These are phyloP conservation scores for Seira musarum DNA, from an alignment of 2,888 invertebrate species.

Conservation along the genomic window DNA sequence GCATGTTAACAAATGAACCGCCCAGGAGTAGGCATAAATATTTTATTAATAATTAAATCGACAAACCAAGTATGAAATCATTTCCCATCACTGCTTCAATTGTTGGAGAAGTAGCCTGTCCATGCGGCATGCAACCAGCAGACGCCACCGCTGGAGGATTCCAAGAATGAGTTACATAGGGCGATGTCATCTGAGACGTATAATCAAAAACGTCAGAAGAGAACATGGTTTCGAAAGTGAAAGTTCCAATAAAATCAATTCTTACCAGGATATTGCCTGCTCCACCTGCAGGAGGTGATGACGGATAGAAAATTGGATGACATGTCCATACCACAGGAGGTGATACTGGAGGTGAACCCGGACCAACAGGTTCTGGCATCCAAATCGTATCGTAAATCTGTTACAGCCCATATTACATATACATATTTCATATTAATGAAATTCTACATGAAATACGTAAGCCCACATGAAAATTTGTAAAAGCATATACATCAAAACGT, in stretches of 20 bases:
- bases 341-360: constrained; percentile 63
- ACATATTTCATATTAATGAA: too few relatives aligned
- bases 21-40: neutral
- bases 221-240: neutral
- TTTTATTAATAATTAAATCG: neutral
- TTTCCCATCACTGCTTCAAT: constrained; percentile 44
- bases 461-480: too few relatives aligned
- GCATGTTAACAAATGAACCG: neutral
- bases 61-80: constrained; percentile 53
- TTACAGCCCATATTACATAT: too few relatives aligned
- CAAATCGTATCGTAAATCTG: too few relatives aligned
- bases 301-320: constrained; percentile 66
- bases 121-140: neutral
- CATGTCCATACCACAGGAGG: constrained; percentile 67
- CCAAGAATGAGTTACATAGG: neutral
- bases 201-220: too few relatives aligned
- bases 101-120: constrained; percentile 38
- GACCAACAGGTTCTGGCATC: constrained; percentile 56
- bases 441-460: too few relatives aligned
- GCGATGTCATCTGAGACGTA: neutral
- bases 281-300: constrained; percentile 53
- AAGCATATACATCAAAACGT: too few relatives aligned
- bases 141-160: neutral
- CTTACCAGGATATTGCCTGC: constrained; percentile 58
- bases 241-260: neutral